These are phyloP conservation scores for Felis chaus DNA, from an alignment of 2,113 vertebrate species.

Conservation along the genomic window DNA sequence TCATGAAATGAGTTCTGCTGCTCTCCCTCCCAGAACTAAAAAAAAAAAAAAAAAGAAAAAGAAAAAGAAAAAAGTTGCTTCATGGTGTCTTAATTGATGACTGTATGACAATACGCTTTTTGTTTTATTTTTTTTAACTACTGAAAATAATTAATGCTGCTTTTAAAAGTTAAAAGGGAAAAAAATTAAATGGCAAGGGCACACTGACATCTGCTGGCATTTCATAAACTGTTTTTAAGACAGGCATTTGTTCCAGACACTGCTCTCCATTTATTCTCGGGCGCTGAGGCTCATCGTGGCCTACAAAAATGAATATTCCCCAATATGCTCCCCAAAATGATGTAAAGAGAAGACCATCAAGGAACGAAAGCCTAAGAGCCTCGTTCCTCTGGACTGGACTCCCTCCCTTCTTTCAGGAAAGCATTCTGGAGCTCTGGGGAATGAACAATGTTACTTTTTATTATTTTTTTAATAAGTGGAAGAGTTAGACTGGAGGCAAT, in stretches of 20 bases:
- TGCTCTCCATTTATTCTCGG: neutral
- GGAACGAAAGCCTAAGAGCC: neutral
- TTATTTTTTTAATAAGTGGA: neutral
- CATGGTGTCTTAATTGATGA: neutral
- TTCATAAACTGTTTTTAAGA: constrained; percentile 57
- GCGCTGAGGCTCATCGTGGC: neutral
- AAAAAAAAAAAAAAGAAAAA: neutral
- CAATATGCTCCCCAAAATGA: neutral
- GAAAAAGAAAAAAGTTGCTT: neutral
- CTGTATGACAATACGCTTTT: neutral
- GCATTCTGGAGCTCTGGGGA: neutral
- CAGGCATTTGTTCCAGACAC: neutral
- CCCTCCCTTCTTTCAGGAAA: neutral
- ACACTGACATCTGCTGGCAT: constrained; percentile 89
- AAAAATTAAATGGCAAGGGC: constrained; percentile 76
- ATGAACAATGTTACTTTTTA: too few species aligned
- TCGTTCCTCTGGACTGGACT: neutral
- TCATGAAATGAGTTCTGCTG: neutral
- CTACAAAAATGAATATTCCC: neutral
- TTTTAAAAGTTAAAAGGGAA: constrained; percentile 65
- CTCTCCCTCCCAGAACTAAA: neutral
- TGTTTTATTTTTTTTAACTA: neutral
- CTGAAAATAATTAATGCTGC: constrained; percentile 42
- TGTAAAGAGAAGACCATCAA: neutral
- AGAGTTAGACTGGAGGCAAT: neutral